Evolutionary conservation across 2,888 invertebrate species (phyloP), one percentile per base, ranked within the genome.

Genomic region (Sminthurinus aureus): DNA sequence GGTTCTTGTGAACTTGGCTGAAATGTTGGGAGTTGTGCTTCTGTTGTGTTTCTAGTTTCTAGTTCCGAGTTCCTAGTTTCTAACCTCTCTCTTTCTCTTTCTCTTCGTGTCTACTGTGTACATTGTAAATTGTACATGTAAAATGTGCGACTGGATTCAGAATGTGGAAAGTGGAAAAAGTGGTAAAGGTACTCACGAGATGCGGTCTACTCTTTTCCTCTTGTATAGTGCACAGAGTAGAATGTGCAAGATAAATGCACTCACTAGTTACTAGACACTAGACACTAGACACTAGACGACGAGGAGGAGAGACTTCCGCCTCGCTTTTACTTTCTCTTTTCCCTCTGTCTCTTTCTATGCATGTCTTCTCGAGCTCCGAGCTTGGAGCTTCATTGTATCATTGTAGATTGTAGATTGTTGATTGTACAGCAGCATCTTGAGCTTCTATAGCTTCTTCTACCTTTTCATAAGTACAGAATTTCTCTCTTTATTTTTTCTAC

Each of bases 181-280:
- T 76, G 52, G 76, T 20, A 76, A 58, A 76, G 76, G 76, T 51
- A 76, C 76, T 76, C 76, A 52, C 58, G 76, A 76, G 76, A 76
- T 76, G 58, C 58, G 76, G 52, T 76, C 76, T 20, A 52, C 76
- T 76, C 20, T 13, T 13, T 20, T 20, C 22, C 67, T 69, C 13
- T 69, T 11, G 71, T 71, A 58, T 2, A 11, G 18, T 58, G 18
- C 9, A 18, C 58, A 9, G 13, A 2, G 18, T n/a, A n/a, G 0
- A 4, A 13, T 20, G n/a, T 15, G 12, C 73, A 73, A 73, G 73
- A 52, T 76, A n/a, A 76, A 76, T 76, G 76, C 76, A 76, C 73
- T 38, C 76, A 76, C 73, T 38, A 73, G 38, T n/a, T n/a, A n/a
- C n/a, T n/a, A n/a, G n/a, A n/a, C n/a, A n/a, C n/a, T n/a, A n/a